These are phyloP conservation scores for Macaria liturata DNA, from an alignment of 2,888 invertebrate species.

Conservation along the genomic window DNA sequence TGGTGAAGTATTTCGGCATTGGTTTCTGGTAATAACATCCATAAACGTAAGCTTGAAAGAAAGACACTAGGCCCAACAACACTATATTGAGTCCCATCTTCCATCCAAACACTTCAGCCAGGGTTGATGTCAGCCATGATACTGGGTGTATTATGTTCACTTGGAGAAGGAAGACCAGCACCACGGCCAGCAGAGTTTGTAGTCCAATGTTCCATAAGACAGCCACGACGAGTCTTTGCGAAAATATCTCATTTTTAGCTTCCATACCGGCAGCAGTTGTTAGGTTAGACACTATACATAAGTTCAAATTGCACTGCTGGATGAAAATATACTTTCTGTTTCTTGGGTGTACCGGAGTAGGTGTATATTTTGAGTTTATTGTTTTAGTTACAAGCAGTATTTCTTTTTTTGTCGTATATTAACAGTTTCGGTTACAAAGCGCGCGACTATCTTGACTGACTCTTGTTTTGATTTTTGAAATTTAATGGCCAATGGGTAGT, in stretches of 20 bases:
- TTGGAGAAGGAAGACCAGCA: slow-evolving; percentile 83
- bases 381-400: too few relatives aligned
- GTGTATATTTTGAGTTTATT: too few relatives aligned
- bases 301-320: too few relatives aligned
- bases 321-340: too few relatives aligned
- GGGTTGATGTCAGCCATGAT: slow-evolving; percentile 85
- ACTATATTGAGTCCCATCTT: slow-evolving; percentile 87
- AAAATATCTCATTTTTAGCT: slow-evolving; percentile 80
- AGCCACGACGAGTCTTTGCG: slow-evolving; percentile 83
- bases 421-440: too few relatives aligned
- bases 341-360: too few relatives aligned
- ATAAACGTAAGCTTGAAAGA: slow-evolving; percentile 88
- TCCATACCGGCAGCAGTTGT: slow-evolving; percentile 55
- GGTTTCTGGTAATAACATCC: slow-evolving; percentile 87
- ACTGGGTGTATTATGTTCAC: slow-evolving; percentile 85
- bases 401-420: too few relatives aligned
- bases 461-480: too few relatives aligned
- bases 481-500: too few relatives aligned
- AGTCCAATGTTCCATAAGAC: slow-evolving; percentile 84
- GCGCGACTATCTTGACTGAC: too few relatives aligned
- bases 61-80: slow-evolving; percentile 85
- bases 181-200: slow-evolving; percentile 76
- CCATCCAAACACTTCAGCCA: slow-evolving; percentile 83
- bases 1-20: slow-evolving; percentile 84
- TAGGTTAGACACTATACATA: slow-evolving; percentile 17